phyloP scores from a whole-genome alignment of 1,140 invertebrate genomes.

The Scaptomyza pallida region DNA sequence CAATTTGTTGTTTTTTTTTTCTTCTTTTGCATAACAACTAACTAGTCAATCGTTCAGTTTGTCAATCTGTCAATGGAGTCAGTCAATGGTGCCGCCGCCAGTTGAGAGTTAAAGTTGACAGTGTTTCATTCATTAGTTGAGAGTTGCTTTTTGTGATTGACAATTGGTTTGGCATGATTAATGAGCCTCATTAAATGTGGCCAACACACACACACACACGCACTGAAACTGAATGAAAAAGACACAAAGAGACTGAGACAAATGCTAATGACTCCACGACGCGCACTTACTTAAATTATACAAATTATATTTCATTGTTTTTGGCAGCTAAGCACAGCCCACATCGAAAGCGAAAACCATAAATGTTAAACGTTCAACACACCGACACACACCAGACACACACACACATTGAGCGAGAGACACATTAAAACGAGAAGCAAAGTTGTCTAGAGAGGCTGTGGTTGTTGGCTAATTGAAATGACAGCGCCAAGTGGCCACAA shows the following conservation, averaged over 20 bases:
- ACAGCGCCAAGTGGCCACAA: slow-evolving; percentile 28
- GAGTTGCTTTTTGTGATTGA: slow-evolving; percentile 13
- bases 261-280: slow-evolving; percentile 50
- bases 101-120: slow-evolving; percentile 5
- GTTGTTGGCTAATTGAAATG: slow-evolving; percentile 54
- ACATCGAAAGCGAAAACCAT: slow-evolving; percentile 8
- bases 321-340: slow-evolving; percentile 20
- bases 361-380: slow-evolving; percentile 5
- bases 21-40: slow-evolving; percentile 47
- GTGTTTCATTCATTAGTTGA: slow-evolving; percentile 24
- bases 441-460: slow-evolving; percentile 10
- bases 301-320: slow-evolving; percentile 62
- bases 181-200: slow-evolving; percentile 70
- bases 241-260: slow-evolving; percentile 13
- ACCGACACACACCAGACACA: background rate
- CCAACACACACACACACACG: slow-evolving; percentile 27
- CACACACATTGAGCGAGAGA: background rate
- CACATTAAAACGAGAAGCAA: background rate
- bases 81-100: slow-evolving; percentile 3
- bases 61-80: slow-evolving; percentile 4
- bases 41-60: slow-evolving; percentile 1
- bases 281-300: slow-evolving; percentile 57
- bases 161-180: slow-evolving; percentile 62
- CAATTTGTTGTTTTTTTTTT: too few relatives aligned
- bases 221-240: background rate